Evolutionary conservation across 2,113 vertebrate species (phyloP).

Genomic region (Tylochromis polylepis): DNA sequence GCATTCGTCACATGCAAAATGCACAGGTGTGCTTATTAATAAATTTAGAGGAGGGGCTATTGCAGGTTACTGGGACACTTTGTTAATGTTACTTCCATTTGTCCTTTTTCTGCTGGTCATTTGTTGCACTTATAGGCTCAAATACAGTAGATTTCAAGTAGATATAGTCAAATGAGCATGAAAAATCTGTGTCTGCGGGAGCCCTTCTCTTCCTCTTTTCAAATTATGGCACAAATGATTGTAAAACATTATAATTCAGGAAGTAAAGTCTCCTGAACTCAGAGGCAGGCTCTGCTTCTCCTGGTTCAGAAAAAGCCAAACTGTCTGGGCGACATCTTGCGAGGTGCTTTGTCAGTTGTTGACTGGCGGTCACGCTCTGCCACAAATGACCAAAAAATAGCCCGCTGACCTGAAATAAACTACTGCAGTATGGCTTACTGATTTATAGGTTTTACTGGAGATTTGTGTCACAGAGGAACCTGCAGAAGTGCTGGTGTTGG

Average conservation of each 20-base stretch:
- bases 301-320: not conserved
- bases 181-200: constrained; percentile 37
- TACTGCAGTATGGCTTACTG: not conserved
- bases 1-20: not conserved
- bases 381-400: not conserved
- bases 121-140: constrained; percentile 39
- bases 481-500: not conserved
- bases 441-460: not conserved
- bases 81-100: not conserved
- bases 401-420: not conserved
- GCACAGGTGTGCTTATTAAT: not conserved
- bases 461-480: not conserved
- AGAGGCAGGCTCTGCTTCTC: not conserved
- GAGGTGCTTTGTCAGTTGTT: not conserved
- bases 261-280: not conserved
- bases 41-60: not conserved
- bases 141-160: constrained; percentile 22
- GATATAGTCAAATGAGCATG: constrained; percentile 19
- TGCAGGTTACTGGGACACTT: not conserved
- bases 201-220: not conserved
- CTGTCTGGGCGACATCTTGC: not conserved
- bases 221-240: constrained; percentile 25
- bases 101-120: not conserved
- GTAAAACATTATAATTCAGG: not conserved
- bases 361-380: not conserved